These are phyloP conservation scores for Bucorvus abyssinicus DNA, from an alignment of 2,797 vertebrate species.

Conservation along the genomic window DNA sequence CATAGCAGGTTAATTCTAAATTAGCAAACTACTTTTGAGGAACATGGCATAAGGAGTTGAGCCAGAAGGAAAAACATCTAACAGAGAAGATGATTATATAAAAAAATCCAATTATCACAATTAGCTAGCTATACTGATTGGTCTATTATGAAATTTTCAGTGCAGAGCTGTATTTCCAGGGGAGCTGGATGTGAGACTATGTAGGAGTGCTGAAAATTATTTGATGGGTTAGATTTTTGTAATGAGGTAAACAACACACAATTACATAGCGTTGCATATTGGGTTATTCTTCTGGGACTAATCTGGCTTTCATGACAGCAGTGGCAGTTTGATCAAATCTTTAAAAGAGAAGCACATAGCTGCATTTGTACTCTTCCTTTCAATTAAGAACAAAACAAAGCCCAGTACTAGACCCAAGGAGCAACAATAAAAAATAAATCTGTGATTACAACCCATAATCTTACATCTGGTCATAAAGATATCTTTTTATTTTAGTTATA, in stretches of 20 bases:
- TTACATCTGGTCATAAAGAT: background rate
- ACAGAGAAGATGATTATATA: slow-evolving; percentile 59
- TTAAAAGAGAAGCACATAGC: slow-evolving; percentile 13
- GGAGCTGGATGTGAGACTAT: slow-evolving; percentile 29
- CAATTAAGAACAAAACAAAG: slow-evolving; percentile 33
- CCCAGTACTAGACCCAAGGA: background rate
- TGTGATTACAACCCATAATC: slow-evolving; percentile 1
- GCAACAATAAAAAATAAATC: slow-evolving; percentile 9
- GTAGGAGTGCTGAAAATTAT: slow-evolving; percentile 45
- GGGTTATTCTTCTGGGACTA: slow-evolving; percentile 42
- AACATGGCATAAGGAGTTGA: slow-evolving; percentile 54
- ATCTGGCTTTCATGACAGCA: slow-evolving; percentile 31
- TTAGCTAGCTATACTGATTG: slow-evolving; percentile 65
- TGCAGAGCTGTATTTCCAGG: slow-evolving; percentile 31
- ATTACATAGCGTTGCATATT: slow-evolving; percentile 32
- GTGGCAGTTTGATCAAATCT: slow-evolving; percentile 44
- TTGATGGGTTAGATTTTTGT: slow-evolving; percentile 62
- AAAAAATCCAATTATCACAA: slow-evolving; percentile 73
- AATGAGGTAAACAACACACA: slow-evolving; percentile 50
- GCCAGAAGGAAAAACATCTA: slow-evolving; percentile 62
- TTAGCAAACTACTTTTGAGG: slow-evolving; percentile 57
- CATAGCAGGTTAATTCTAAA: slow-evolving; percentile 68
- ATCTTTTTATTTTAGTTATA: background rate
- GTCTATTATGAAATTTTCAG: slow-evolving; percentile 51
- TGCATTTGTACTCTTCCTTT: slow-evolving; percentile 32